Percentiles rank a stretch among this genome's conserved stretches.
phyloP scores from a whole-genome alignment of 2,113 vertebrate genomes.

The Mustela lutreola region DNA sequence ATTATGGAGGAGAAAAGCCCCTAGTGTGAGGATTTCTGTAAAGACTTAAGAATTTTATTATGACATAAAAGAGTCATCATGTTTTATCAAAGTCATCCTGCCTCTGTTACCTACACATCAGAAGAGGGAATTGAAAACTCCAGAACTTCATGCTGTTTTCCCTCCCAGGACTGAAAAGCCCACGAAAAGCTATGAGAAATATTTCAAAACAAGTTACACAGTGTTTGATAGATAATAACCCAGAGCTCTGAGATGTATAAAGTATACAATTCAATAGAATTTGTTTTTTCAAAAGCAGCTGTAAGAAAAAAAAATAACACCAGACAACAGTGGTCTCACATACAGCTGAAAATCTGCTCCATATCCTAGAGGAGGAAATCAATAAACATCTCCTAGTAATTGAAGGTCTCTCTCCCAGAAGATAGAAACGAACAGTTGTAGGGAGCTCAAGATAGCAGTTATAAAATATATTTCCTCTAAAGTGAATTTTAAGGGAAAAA shows the following conservation, averaged over 20 bases:
- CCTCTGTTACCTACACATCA: background rate
- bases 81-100: slow-evolving; percentile 54
- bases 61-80: background rate
- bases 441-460: slow-evolving; percentile 34
- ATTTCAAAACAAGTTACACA: slow-evolving; percentile 62
- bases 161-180: slow-evolving; percentile 56
- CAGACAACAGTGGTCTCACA: slow-evolving; percentile 49
- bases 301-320: background rate
- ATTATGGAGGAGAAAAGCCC: slow-evolving; percentile 32
- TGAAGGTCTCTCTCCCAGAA: slow-evolving; percentile 44
- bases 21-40: slow-evolving; percentile 57
- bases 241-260: slow-evolving; percentile 68
- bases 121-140: slow-evolving; percentile 44
- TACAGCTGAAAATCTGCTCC: slow-evolving; percentile 38
- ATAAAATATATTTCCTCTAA: slow-evolving; percentile 45
- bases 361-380: background rate
- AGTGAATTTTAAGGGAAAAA: slow-evolving; percentile 54
- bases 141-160: slow-evolving; percentile 31
- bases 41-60: slow-evolving; percentile 68
- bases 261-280: slow-evolving; percentile 74
- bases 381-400: slow-evolving; percentile 44
- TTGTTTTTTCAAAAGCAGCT: slow-evolving; percentile 73
- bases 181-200: slow-evolving; percentile 66
- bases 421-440: background rate
- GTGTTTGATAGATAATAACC: slow-evolving; percentile 75